Percentiles rank a stretch among this genome's conserved stretches.
phyloP scores from a whole-genome alignment of 2,888 invertebrate genomes.

The Apodemia mormo region DNA sequence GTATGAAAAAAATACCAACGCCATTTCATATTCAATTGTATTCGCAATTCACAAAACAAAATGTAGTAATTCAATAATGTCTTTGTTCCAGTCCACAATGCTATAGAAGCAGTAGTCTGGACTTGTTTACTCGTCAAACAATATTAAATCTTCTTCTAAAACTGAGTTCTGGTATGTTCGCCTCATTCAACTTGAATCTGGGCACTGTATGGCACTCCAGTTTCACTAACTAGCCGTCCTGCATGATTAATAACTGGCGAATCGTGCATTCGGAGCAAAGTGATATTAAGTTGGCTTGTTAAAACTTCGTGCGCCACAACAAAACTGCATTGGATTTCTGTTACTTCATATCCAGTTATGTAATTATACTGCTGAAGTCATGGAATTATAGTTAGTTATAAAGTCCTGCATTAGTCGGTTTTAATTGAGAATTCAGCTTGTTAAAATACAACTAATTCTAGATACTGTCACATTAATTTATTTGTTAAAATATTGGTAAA shows the following conservation, averaged over 20 bases:
- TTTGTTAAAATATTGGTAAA: no score
- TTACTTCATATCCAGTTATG: conserved; percentile 54
- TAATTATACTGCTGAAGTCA: conserved; percentile 45
- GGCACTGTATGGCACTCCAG: conserved; percentile 59
- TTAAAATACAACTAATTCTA: no score
- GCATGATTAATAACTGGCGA: conserved; percentile 79
- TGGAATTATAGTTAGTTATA: conserved; percentile 1
- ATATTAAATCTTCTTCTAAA: conserved; percentile 47
- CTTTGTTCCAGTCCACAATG: conserved; percentile 42
- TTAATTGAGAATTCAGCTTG: neutral
- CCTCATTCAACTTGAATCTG: conserved; percentile 46
- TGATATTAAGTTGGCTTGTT: conserved; percentile 82
- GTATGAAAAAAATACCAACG: conserved; percentile 26
- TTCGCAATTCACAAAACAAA: conserved; percentile 41
- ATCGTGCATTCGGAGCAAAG: conserved; percentile 75
- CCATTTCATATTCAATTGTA: conserved; percentile 39
- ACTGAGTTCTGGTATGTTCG: conserved; percentile 37
- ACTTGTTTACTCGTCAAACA: conserved; percentile 46
- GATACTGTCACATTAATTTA: no score
- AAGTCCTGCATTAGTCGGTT: neutral
- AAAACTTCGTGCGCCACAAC: conserved; percentile 72
- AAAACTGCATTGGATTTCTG: conserved; percentile 63
- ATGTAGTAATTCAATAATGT: conserved; percentile 45
- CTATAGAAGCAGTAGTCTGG: conserved; percentile 36
- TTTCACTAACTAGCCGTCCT: conserved; percentile 75